Percentiles rank a stretch among this genome's conserved stretches.
Evolutionary conservation across 2,797 vertebrate genomes (phyloP).

Genomic region (Acomys russatus): DNA sequence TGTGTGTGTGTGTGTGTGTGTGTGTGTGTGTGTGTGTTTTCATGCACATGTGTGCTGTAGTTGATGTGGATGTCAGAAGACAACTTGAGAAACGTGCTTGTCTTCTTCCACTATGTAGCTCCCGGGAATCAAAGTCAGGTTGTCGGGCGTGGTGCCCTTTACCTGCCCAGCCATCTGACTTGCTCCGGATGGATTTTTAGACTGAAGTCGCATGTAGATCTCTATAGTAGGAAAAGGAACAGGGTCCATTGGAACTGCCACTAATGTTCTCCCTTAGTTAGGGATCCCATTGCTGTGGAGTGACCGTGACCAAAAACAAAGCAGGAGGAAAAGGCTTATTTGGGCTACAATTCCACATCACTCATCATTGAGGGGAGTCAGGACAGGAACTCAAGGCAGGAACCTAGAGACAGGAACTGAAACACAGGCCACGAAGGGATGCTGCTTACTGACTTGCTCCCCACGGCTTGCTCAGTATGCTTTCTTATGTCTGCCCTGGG

Average conservation of each 20-base stretch:
- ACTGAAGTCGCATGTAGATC: no score
- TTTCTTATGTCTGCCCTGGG: not conserved
- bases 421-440: not conserved
- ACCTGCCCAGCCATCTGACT: not conserved
- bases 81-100: not conserved
- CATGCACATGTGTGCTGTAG: fast-evolving
- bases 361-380: not conserved
- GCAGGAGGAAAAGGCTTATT: not conserved
- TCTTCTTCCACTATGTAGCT: not conserved
- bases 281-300: not conserved
- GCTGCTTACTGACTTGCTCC: not conserved
- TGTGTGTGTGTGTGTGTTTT: not conserved
- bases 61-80: not conserved
- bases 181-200: not conserved
- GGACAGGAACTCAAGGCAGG: not conserved
- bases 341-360: no score
- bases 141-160: not conserved
- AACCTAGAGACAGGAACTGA: not conserved
- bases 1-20: not conserved
- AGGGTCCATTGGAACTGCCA: no score
- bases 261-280: not conserved
- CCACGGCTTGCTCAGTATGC: not conserved
- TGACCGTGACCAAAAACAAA: no score
- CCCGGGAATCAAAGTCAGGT: not conserved
- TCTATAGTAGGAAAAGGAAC: not conserved